Conservation (phyloP, 2,888 invertebrate species). For the Kryphioiulus occultus region DNA sequence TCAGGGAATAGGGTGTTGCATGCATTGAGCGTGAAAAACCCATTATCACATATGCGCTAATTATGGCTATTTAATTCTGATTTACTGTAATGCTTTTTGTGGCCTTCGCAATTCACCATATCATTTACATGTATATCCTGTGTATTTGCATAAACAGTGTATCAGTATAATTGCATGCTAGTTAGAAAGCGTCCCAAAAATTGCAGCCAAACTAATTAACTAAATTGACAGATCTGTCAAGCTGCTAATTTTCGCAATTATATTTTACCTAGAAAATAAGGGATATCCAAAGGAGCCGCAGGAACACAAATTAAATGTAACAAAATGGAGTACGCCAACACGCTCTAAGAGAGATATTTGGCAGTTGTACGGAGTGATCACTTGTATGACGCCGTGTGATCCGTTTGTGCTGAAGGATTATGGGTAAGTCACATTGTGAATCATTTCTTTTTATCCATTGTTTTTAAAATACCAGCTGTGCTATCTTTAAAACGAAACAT, state of each 20-base stretch:
- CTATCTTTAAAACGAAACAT: too few relatives aligned
- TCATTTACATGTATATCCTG: not conserved
- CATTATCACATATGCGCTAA: not conserved
- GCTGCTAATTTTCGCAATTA: not conserved
- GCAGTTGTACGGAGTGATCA: conserved; percentile 51
- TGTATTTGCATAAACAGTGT: not conserved
- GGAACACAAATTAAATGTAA: not conserved
- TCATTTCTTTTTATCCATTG: too few relatives aligned
- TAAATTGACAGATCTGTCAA: not conserved
- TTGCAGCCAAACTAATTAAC: not conserved
- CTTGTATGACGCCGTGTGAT: conserved; percentile 50
- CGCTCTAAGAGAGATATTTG: conserved; percentile 47
- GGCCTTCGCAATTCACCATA: not conserved
- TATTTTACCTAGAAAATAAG: not conserved
- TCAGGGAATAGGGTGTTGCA: not conserved
- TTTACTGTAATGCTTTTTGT: not conserved
- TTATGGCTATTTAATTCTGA: not conserved
- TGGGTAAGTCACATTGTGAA: not conserved
- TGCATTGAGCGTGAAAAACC: not conserved
- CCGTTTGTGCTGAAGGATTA: conserved; percentile 50
- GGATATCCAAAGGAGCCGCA: not conserved
- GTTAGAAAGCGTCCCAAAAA: not conserved
- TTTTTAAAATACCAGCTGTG: too few relatives aligned
- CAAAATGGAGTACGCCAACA: not conserved
- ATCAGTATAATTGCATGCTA: not conserved